These are phyloP conservation scores for Ophiodon elongatus DNA, from an alignment of 2,113 vertebrate species.

Conservation along the genomic window DNA sequence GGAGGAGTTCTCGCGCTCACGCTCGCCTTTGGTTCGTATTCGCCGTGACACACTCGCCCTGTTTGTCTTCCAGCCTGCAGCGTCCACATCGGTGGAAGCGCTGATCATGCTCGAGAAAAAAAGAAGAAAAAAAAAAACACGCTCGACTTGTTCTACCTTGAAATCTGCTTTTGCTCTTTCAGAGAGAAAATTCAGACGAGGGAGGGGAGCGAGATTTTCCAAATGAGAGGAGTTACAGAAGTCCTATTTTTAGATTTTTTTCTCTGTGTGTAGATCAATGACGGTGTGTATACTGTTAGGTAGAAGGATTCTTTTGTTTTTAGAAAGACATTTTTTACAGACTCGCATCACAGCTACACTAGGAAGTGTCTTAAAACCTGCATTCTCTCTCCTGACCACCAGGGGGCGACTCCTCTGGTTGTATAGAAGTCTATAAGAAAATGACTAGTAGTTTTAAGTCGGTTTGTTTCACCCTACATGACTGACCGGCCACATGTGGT, in stretches of 20 bases:
- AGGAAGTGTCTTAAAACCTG: too few species aligned
- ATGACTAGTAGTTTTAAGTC: too few species aligned
- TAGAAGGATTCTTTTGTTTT: too few species aligned
- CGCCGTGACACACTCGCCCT: slow-evolving; percentile 29
- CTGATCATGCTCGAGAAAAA: slow-evolving; percentile 38
- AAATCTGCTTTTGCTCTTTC: slow-evolving; percentile 28
- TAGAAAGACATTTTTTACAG: not conserved
- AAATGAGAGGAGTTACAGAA: slow-evolving; percentile 19
- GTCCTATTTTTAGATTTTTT: not conserved
- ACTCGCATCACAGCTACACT: not conserved
- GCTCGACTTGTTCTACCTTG: slow-evolving; percentile 1
- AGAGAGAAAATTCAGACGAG: slow-evolving; percentile 2
- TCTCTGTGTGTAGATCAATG: not conserved
- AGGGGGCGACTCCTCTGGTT: too few species aligned
- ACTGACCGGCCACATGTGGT: too few species aligned
- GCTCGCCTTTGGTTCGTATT: slow-evolving; percentile 18
- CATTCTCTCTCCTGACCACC: too few species aligned
- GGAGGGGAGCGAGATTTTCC: not conserved
- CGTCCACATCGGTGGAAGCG: slow-evolving; percentile 35
- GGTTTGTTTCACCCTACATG: too few species aligned
- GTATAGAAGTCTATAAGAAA: too few species aligned
- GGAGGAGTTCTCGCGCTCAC: not conserved
- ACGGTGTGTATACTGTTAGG: not conserved
- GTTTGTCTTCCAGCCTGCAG: slow-evolving; percentile 42
- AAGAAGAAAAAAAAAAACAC: not conserved